These are phyloP conservation scores for Nanorana parkeri DNA, from an alignment of 2,113 vertebrate species.

Conservation along the genomic window DNA sequence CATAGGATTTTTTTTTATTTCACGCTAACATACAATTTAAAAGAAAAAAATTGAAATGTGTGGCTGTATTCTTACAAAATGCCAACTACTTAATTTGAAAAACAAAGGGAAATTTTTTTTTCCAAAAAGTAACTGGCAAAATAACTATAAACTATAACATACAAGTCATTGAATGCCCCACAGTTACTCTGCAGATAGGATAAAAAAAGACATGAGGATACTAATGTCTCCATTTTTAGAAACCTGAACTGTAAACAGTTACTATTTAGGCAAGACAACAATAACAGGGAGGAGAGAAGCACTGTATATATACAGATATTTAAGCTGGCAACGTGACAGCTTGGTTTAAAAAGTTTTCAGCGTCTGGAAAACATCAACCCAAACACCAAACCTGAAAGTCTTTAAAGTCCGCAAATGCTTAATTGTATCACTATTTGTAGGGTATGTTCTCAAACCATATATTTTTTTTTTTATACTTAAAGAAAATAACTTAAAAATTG, in stretches of 20 bases:
- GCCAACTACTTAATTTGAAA: not conserved
- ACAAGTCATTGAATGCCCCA: slow-evolving; percentile 21
- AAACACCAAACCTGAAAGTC: slow-evolving; percentile 68
- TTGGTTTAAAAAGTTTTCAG: slow-evolving; percentile 65
- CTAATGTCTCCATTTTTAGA: slow-evolving; percentile 62
- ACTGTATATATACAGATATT: not conserved
- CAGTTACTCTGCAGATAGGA: slow-evolving; percentile 7
- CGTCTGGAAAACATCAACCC: slow-evolving; percentile 70
- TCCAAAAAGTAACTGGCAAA: not conserved
- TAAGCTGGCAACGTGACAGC: slow-evolving; percentile 63
- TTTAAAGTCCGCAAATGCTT: slow-evolving; percentile 74
- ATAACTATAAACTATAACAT: not conserved
- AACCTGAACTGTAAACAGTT: slow-evolving; percentile 15
- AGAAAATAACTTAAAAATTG: slow-evolving; percentile 82
- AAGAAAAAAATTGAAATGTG: not conserved
- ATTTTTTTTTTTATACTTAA: slow-evolving; percentile 74
- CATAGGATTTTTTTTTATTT: not conserved
- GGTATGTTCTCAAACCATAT: slow-evolving; percentile 72
- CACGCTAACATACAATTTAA: not conserved
- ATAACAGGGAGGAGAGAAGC: slow-evolving; percentile 14
- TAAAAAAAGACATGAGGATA: slow-evolving; percentile 63
- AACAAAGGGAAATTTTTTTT: not conserved
- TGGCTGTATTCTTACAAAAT: not conserved
- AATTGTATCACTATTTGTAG: slow-evolving; percentile 73
- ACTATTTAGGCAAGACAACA: not conserved